Evolutionary conservation across 2,797 vertebrate genomes (phyloP).

Genomic region (Poeciliopsis gracilis): DNA sequence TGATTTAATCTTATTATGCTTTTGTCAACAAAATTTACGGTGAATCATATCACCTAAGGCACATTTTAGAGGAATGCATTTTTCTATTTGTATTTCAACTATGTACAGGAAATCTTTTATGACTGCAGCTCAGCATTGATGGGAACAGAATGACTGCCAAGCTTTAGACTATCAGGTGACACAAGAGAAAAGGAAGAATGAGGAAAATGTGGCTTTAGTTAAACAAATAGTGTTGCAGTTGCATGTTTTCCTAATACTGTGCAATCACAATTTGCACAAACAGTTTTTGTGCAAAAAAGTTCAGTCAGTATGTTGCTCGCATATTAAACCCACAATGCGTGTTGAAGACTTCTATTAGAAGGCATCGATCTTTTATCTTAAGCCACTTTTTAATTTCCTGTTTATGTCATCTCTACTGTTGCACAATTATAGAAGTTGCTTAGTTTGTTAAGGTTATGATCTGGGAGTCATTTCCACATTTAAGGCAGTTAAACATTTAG

Average conservation of each 20-base stretch:
- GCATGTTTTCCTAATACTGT: background rate
- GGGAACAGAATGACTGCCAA: background rate
- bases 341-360: background rate
- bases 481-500: background rate
- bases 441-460: background rate
- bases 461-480: background rate
- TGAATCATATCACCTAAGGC: background rate
- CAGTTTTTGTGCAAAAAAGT: background rate
- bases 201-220: background rate
- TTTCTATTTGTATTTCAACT: background rate
- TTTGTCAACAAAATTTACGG: background rate
- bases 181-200: background rate
- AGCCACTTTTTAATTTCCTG: conserved; percentile 2
- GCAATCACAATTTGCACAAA: background rate
- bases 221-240: background rate
- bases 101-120: background rate
- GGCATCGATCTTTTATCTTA: background rate
- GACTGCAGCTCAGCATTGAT: background rate
- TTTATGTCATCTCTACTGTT: background rate
- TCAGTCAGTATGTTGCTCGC: background rate
- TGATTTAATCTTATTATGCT: background rate
- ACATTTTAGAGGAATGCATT: background rate
- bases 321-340: background rate
- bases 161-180: background rate
- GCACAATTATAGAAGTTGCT: background rate